Evolutionary conservation across 2,113 vertebrate species (phyloP), one percentile per base, ranked within the genome.

Genomic region (Phaethon lepturus): DNA sequence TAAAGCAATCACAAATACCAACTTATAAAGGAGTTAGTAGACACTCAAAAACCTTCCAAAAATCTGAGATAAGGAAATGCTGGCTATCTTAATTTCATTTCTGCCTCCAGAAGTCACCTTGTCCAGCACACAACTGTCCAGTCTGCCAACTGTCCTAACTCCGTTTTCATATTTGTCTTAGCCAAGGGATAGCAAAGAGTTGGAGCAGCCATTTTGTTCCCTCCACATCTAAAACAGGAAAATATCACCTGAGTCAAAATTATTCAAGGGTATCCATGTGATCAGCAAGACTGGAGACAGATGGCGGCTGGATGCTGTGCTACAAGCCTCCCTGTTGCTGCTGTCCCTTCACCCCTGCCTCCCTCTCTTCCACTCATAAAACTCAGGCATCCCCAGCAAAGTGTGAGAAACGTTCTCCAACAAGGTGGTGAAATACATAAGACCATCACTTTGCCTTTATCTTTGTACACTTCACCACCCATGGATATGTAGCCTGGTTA

Each of bases 41-140:
- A 58, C 16, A 20, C 35, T 87, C n/a, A 72, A 63, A 49, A 77
- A 74, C 31, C 35, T 58, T 92, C 69, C 6, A 59, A 58, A 94
- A 92, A 63, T 45, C 44, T 72, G 42, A 83, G 14, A 38, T 45
- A 45, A 45, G 17, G 45, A 45, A 45, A 45, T 13, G 6, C 4
- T 63, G 4, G 7, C 17, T 86, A 23, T 47, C 17, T 83, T 66
- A 4, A 50, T 77, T 75, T 75, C 3, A 85, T 53, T 76, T 90
- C 68, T 83, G 23, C 50, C 26, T 84, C 22, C 24, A 75, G 66
- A 95, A 94, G 49, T 53, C 64, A 74, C 13, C 59, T 93, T 88
- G n/a, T 45, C 44, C 50, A 76, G 17, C 3, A 7, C 13, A 35
- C 15, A 15, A 33, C 59, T 69, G 8, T 38, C 31, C 55, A 59